Percentiles rank a stretch among this genome's conserved stretches.
These are phyloP conservation scores for Morus bassanus DNA, from an alignment of 2,797 vertebrate genomes.

Conservation along the genomic window DNA sequence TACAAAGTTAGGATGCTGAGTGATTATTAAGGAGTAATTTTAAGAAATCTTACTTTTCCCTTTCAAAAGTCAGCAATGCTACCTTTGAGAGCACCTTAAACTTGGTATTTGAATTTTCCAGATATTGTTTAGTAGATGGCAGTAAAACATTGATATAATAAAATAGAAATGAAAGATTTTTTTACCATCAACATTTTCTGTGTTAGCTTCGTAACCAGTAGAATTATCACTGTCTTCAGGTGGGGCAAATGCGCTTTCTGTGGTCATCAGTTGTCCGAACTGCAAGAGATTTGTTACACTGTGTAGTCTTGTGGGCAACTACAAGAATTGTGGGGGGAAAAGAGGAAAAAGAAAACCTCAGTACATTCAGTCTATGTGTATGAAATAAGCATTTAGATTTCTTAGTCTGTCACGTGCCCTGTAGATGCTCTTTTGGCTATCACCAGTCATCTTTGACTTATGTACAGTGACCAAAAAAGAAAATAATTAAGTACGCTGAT, in stretches of 20 bases:
- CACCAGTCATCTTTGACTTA: neutral
- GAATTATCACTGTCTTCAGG: neutral
- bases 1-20: neutral
- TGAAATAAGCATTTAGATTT: neutral
- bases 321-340: neutral
- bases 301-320: neutral
- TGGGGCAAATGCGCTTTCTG: neutral
- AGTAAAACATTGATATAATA: neutral
- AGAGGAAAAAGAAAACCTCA: neutral
- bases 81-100: neutral
- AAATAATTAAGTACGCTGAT: neutral
- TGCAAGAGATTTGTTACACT: neutral
- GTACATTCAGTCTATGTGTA: neutral
- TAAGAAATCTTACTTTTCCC: neutral
- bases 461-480: neutral
- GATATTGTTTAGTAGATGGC: neutral
- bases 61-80: neutral
- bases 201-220: neutral
- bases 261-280: slow-evolving; percentile 43
- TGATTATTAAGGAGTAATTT: neutral
- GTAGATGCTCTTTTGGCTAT: neutral
- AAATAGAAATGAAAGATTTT: neutral
- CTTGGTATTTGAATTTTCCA: neutral
- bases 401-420: neutral
- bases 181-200: slow-evolving; percentile 37